Percentiles rank a stretch among this genome's conserved stretches.
Conservation (phyloP, 2,113 vertebrate genomes). For the Peucedramus taeniatus region DNA sequence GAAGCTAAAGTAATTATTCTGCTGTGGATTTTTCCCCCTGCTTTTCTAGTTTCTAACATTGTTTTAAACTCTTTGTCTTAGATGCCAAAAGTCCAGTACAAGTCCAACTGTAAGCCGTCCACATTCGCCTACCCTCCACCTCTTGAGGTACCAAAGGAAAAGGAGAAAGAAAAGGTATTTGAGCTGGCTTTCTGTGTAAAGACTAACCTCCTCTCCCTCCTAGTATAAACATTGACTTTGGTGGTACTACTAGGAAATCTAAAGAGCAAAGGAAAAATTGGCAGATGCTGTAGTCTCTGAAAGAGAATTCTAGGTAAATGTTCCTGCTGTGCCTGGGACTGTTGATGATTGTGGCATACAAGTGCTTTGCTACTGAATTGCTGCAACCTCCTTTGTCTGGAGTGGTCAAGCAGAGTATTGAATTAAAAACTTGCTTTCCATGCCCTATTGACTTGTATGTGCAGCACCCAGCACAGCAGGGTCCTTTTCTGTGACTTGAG, state of each 20-base stretch:
- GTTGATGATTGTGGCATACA: not conserved
- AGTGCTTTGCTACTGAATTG: not conserved
- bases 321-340: not conserved
- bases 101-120: slow-evolving; percentile 98
- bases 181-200: not conserved
- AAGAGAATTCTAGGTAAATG: slow-evolving; percentile 2
- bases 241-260: not conserved
- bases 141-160: slow-evolving; percentile 97
- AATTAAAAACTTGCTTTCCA: not conserved
- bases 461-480: not conserved
- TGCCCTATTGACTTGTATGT: not conserved
- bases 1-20: slow-evolving; percentile 36
- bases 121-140: slow-evolving; percentile 97
- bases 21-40: not conserved
- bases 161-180: slow-evolving; percentile 97
- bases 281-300: not conserved
- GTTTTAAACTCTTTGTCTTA: slow-evolving; percentile 58
- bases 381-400: not conserved
- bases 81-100: slow-evolving; percentile 99
- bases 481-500: not conserved
- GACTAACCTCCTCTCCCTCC: not conserved
- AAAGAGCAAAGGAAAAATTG: not conserved
- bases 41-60: not conserved
- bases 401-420: not conserved
- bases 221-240: not conserved